Evolutionary conservation across 2,888 invertebrate genomes (phyloP), one percentile per base, ranked within the genome.

Genomic region (Clanis bilineata): DNA sequence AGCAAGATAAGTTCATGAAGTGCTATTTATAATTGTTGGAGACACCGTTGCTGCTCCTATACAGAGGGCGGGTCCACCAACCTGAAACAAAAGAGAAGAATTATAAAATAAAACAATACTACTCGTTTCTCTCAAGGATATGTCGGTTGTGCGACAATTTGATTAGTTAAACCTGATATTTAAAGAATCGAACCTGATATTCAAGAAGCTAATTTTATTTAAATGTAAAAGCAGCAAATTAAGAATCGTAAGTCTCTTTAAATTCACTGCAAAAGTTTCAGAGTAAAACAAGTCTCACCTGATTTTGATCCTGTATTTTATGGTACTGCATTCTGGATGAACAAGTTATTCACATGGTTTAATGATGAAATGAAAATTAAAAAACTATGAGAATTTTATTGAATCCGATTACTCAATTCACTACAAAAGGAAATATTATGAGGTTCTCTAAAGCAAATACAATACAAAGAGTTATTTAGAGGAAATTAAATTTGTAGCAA

Each of bases 31-130:
- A 36, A 23, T 10, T n/a, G n/a, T 1, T 41, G 41, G 4, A 1
- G 6, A 25, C n/a, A 45, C 25, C 12, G n/a, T 45, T 45, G 45
- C 23, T n/a, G n/a, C n/a, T n/a, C n/a, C n/a, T n/a, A 4, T 3
- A 18, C 3, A 15, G 39, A 39, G 15, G 4, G 4, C 39, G n/a
- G 15, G 15, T 18, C 3, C 28, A 6, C 45, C 10, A 9, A 51
- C 38, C 58, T 58, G 58, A 38, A 58, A 58, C 58, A 51, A 58
- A 47, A 7, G 39, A 58, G 25, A 58, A 58, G 12, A 18, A 21
- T 39, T 25, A 22, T 51, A 39, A 45, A 58, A 45, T 22, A 18
- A 51, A 51, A 51, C 25, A 18, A 51, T 3, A 28, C 1, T 28
- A 28, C 1, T 18, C 3, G 6, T n/a, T 18, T 2, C 47, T 28